Evolutionary conservation across 2,797 vertebrate genomes (phyloP), one percentile per base, ranked within the genome.

Genomic region (Sebastes taczanowskii): DNA sequence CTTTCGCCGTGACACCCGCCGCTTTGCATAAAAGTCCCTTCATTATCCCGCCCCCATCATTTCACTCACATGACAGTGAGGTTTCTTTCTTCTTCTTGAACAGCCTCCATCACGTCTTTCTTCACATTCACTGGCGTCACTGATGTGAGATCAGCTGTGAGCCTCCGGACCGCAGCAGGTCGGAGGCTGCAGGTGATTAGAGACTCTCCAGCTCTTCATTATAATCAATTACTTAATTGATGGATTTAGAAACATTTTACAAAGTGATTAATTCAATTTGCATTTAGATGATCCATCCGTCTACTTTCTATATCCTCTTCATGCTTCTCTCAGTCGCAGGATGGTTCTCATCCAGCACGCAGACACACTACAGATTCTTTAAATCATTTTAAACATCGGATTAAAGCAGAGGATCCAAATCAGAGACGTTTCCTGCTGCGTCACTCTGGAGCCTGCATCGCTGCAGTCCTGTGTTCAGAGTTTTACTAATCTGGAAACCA

Each of bases 1-100:
- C 82, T 77, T 81, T 84, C 27, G 61, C 83, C 80, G 62, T 80
- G 83, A 84, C 86, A 80, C 78, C 59, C 83, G 63, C 63, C 14
- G 34, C 79, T 89, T 87, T 82, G 82, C 85, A 89, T 90, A 83
- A 85, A 86, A 83, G 73, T 81, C 84, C 84, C 78, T 83, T 82
- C 86, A 89, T 89, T 90, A 88, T 76, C 75, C 86, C 83, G 11
- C 88, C 88, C 74, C 74, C 74, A 18, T 86, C 86, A 60, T 81
- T 80, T 83, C 72, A 42, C 72, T 78, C 61, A 18, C 77, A 78
- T 67, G 87, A 77, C 81, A 80, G 80, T 11, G 1, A 63, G 34
- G 65, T 52, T 52, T 52, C 6, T 20, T 52, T 52, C 16, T 20
- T 49, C 16, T 52, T 65, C 84, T 79, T 73, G 62, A 35, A 46